phyloP scores from a whole-genome alignment of 2,113 vertebrate genomes.

The Candoia aspera region DNA sequence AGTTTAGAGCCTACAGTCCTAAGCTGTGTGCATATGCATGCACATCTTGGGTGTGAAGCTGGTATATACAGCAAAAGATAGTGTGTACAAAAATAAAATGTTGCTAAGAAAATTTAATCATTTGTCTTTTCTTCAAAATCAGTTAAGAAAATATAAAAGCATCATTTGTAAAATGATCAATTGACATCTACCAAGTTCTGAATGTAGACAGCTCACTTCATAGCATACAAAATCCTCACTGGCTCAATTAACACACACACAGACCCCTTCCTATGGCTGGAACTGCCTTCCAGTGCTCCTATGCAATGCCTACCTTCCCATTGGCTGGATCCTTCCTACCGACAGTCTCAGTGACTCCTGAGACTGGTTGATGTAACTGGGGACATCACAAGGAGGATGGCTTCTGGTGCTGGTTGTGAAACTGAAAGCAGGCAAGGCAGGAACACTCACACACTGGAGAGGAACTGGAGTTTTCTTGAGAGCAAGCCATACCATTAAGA shows the following conservation, averaged over 20 bases:
- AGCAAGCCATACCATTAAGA: too few relatives aligned
- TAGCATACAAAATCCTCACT: background rate
- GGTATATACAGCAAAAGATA: background rate
- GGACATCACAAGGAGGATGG: background rate
- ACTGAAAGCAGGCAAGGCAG: background rate
- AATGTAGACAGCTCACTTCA: background rate
- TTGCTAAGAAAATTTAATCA: background rate
- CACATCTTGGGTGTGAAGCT: background rate
- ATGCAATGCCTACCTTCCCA: background rate
- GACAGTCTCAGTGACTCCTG: too few relatives aligned
- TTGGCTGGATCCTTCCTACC: background rate
- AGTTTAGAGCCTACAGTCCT: background rate
- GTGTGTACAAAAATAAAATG: background rate
- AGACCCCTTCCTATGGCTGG: background rate
- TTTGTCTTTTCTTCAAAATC: background rate
- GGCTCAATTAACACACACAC: background rate
- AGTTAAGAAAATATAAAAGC: background rate
- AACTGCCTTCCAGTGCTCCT: background rate
- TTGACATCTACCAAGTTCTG: background rate
- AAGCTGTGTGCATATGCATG: background rate
- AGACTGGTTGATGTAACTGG: background rate
- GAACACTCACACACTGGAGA: background rate
- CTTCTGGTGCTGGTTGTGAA: background rate
- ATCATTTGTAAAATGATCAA: background rate
- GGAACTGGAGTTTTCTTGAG: background rate